phyloP scores from a whole-genome alignment of 2,888 invertebrate genomes.

The Pandemis corylana region DNA sequence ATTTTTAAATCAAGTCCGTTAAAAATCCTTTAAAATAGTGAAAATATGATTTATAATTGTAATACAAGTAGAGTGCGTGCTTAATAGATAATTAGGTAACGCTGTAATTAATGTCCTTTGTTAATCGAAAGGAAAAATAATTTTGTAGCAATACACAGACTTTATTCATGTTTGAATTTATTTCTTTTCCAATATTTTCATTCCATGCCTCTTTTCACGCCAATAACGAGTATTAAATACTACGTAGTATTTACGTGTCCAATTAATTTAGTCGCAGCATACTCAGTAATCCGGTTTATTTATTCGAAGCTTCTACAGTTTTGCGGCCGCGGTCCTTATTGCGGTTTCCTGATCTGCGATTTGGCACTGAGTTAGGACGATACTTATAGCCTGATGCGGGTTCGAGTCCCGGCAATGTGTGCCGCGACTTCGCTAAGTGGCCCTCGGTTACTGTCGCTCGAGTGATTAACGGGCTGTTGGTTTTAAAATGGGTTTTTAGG shows the following conservation, averaged over 20 bases:
- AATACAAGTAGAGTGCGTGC: no score
- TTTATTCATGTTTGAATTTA: no score
- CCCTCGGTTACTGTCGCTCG: slow-evolving; percentile 19
- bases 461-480: background rate
- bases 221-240: background rate
- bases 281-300: slow-evolving; percentile 8
- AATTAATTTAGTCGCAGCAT: background rate
- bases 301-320: slow-evolving; percentile 9
- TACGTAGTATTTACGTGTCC: background rate
- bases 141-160: no score
- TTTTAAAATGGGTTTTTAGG: background rate
- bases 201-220: no score
- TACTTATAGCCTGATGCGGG: slow-evolving; percentile 27
- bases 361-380: slow-evolving; percentile 21
- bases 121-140: no score
- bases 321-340: slow-evolving; percentile 11
- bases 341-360: slow-evolving; percentile 31
- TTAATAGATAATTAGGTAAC: no score
- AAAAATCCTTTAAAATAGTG: no score
- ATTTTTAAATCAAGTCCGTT: no score
- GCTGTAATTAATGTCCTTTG: no score
- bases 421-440: slow-evolving; percentile 32
- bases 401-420: slow-evolving; percentile 8
- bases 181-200: no score
- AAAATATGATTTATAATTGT: no score